phyloP scores from a whole-genome alignment of 1,140 invertebrate species.

The Drosophila arizonae region DNA sequence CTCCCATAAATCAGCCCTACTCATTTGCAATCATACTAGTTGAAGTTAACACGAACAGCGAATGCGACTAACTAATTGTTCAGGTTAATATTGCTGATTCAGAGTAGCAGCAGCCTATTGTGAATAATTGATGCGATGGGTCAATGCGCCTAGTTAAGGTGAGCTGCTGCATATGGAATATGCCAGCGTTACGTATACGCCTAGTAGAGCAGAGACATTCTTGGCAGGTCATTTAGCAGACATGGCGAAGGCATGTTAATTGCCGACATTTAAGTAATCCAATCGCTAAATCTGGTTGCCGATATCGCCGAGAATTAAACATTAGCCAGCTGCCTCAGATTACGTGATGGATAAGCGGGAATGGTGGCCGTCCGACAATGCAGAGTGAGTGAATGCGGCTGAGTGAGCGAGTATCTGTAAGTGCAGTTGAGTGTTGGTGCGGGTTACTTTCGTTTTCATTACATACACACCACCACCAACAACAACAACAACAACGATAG shows the following conservation, averaged over 20 bases:
- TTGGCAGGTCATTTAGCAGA: not conserved
- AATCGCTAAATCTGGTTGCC: not conserved
- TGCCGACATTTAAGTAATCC: not conserved
- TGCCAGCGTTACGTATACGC: slow-evolving; percentile 19
- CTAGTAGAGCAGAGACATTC: not conserved
- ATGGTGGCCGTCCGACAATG: slow-evolving; percentile 39
- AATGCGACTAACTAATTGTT: not conserved
- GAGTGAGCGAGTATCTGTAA: slow-evolving; percentile 20
- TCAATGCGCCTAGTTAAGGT: slow-evolving; percentile 8
- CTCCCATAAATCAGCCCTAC: no score
- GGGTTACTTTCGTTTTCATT: slow-evolving; percentile 79
- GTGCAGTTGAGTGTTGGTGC: slow-evolving; percentile 44
- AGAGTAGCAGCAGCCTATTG: not conserved
- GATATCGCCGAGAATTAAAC: not conserved
- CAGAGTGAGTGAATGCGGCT: slow-evolving; percentile 10
- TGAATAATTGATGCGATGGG: not conserved
- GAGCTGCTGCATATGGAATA: not conserved
- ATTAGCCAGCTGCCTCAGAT: not conserved
- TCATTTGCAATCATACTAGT: not conserved
- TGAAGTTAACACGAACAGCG: not conserved
- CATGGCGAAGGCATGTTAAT: slow-evolving; percentile 4
- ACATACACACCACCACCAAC: slow-evolving; percentile 23
- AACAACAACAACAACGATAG: slow-evolving; percentile 18
- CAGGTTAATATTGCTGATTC: not conserved
- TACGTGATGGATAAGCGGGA: slow-evolving; percentile 47